Evolutionary conservation across 2,113 vertebrate genomes (phyloP).

Genomic region (Zosterops pallidus): DNA sequence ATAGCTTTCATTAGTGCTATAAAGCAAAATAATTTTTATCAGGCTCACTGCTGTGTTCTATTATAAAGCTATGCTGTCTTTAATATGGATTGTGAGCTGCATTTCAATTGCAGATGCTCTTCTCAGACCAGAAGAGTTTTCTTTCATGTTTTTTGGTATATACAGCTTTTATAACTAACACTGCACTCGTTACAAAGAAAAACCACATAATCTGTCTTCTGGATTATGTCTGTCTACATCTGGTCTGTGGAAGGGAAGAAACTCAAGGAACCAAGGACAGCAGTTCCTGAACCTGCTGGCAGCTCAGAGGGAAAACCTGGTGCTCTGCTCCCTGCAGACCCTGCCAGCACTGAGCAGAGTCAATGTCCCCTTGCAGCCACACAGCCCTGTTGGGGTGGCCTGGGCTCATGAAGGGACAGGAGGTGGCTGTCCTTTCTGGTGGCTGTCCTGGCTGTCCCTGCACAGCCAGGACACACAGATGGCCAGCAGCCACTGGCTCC

Average conservation of each 20-base stretch:
- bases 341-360: neutral
- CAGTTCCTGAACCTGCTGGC: neutral
- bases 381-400: neutral
- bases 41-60: neutral
- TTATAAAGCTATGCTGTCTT: neutral
- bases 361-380: neutral
- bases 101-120: neutral
- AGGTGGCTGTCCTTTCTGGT: rapidly evolving
- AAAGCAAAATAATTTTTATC: neutral
- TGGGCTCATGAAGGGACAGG: neutral
- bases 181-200: neutral
- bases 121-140: neutral
- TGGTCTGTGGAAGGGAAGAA: neutral
- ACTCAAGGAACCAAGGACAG: neutral
- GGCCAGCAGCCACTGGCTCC: neutral
- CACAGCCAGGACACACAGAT: neutral
- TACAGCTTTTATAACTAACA: neutral
- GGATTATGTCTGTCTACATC: neutral
- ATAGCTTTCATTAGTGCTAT: neutral
- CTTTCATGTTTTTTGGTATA: neutral
- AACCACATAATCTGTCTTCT: neutral
- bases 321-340: too few relatives aligned
- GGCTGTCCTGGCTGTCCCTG: neutral
- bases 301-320: neutral
- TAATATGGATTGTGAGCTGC: neutral